Evolutionary conservation across 2,797 vertebrate genomes (phyloP).

Genomic region (Darevskia mixta): DNA sequence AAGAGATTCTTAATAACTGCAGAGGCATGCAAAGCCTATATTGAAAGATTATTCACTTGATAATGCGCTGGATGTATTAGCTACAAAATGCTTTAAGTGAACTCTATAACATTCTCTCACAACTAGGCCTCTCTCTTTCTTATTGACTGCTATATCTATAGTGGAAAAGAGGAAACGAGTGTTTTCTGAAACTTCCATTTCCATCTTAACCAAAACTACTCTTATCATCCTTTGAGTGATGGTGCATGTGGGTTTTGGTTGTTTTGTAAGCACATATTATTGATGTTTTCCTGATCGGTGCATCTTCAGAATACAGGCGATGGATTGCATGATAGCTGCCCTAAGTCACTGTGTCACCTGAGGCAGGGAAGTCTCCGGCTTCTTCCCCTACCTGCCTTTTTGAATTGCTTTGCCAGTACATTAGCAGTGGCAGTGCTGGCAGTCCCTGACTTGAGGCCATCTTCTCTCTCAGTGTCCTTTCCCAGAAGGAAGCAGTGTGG

Average conservation of each 20-base stretch:
- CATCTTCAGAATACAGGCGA: neutral
- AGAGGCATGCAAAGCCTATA: neutral
- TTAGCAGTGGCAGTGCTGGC: too few relatives aligned
- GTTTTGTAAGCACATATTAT: neutral
- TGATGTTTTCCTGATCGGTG: neutral
- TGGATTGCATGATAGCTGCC: neutral
- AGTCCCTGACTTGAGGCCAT: too few relatives aligned
- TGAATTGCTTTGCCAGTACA: too few relatives aligned
- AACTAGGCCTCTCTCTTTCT: neutral
- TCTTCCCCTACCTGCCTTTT: too few relatives aligned
- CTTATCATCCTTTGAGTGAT: neutral
- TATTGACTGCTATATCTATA: neutral
- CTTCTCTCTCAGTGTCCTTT: too few relatives aligned
- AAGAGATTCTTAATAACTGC: constrained; percentile 39
- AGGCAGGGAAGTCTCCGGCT: too few relatives aligned
- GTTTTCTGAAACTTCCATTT: neutral
- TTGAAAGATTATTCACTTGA: neutral
- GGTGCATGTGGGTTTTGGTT: too few relatives aligned
- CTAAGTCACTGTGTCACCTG: too few relatives aligned
- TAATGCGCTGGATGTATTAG: rapidly evolving
- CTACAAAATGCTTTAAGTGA: neutral
- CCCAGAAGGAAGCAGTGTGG: too few relatives aligned
- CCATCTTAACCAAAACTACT: neutral
- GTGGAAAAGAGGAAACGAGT: neutral
- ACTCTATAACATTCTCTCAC: neutral